Conservation (phyloP, 1,140 invertebrate species). For the Sinonovacula constricta region DNA sequence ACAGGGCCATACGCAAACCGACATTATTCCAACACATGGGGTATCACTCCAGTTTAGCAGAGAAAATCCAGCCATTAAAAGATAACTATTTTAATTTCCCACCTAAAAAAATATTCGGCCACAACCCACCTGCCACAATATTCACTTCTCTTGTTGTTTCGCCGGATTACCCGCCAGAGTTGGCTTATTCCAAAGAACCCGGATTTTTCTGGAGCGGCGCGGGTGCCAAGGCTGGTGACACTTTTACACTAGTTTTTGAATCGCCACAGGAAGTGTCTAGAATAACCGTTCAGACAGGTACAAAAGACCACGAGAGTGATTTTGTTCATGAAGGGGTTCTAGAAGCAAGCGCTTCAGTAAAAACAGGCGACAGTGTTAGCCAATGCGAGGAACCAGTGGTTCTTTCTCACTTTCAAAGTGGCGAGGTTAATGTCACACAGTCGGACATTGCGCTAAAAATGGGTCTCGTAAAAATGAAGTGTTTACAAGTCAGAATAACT, state of each 20-base stretch:
- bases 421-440: slow-evolving; percentile 45
- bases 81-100: slow-evolving; percentile 75
- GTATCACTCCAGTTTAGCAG: slow-evolving; percentile 81
- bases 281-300: slow-evolving; percentile 61
- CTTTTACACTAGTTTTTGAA: slow-evolving; percentile 61
- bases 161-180: slow-evolving; percentile 53
- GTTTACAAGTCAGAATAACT: slow-evolving; percentile 60
- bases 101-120: slow-evolving; percentile 58
- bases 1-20: slow-evolving; percentile 61
- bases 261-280: slow-evolving; percentile 54
- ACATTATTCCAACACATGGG: slow-evolving; percentile 78
- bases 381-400: slow-evolving; percentile 59
- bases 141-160: slow-evolving; percentile 55
- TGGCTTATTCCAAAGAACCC: slow-evolving; percentile 52
- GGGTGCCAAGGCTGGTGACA: slow-evolving; percentile 46
- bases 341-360: slow-evolving; percentile 53
- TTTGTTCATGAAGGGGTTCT: slow-evolving; percentile 55
- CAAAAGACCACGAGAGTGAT: slow-evolving; percentile 55
- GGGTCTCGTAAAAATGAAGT: slow-evolving; percentile 51
- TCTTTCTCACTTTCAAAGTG: slow-evolving; percentile 58
- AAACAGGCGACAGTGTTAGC: slow-evolving; percentile 13
- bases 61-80: slow-evolving; percentile 97
- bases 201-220: slow-evolving; percentile 67
- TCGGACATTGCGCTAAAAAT: slow-evolving; percentile 47
- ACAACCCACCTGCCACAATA: slow-evolving; percentile 63